Conservation (phyloP, 2,113 vertebrate genomes). For the Thymallus thymallus region DNA sequence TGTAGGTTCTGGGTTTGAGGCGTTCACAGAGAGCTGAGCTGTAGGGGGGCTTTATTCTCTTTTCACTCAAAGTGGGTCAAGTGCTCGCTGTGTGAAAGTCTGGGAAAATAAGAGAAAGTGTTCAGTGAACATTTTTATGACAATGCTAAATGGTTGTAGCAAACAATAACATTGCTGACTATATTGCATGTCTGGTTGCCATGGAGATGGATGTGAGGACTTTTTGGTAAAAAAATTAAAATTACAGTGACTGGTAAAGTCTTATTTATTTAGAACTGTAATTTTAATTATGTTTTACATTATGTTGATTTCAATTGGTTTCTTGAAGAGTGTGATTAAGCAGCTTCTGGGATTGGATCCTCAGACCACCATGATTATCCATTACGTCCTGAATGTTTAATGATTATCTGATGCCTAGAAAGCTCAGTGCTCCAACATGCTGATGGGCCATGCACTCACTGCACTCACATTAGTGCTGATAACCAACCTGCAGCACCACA, state of each 20-base stretch:
- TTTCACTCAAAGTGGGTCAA: constrained; percentile 9
- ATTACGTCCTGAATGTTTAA: constrained; percentile 6
- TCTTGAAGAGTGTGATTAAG: background rate
- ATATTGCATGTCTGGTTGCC: background rate
- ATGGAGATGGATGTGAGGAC: background rate
- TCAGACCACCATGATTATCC: background rate
- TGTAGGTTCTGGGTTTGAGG: constrained; percentile 2
- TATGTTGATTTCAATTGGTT: background rate
- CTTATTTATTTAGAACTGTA: background rate
- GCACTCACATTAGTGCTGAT: constrained; percentile 5
- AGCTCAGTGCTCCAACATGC: constrained; percentile 26
- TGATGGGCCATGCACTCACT: constrained; percentile 16
- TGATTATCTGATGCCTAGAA: constrained; percentile 45
- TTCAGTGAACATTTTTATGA: background rate
- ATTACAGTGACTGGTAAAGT: background rate
- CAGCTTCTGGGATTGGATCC: background rate
- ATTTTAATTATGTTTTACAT: background rate
- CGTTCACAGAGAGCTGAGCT: constrained; percentile 2
- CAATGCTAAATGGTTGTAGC: background rate
- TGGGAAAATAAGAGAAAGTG: background rate
- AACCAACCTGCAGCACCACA: background rate
- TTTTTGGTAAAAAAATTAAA: background rate
- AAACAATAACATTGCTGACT: background rate
- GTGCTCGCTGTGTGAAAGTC: background rate
- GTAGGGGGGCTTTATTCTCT: background rate